Percentiles rank a stretch among this genome's conserved stretches.
These are phyloP conservation scores for Ophion costatus DNA, from an alignment of 2,888 invertebrate species.

Conservation along the genomic window DNA sequence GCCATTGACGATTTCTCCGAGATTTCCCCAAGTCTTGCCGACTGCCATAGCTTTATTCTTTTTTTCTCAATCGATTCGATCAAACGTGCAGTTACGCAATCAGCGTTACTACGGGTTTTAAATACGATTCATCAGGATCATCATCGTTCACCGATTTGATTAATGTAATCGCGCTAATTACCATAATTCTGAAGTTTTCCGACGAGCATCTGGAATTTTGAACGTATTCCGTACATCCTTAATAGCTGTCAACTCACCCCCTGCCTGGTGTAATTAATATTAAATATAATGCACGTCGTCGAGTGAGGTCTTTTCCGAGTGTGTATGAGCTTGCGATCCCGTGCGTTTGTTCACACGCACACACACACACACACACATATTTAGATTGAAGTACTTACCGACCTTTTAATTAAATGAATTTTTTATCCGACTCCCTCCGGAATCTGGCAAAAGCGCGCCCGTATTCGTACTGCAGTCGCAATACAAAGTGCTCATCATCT, in stretches of 20 bases:
- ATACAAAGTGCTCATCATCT: constrained; percentile 43
- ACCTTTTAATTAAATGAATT: constrained; percentile 64
- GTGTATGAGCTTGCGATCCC: background rate
- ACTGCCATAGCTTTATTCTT: background rate
- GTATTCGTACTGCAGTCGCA: constrained; percentile 32
- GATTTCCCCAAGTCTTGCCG: no score
- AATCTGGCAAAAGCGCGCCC: constrained; percentile 41
- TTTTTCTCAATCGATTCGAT: background rate
- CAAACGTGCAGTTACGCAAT: background rate
- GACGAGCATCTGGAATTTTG: background rate
- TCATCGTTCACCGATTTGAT: background rate
- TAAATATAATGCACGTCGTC: constrained; percentile 24
- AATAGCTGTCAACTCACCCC: constrained; percentile 28
- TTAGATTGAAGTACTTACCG: constrained; percentile 47
- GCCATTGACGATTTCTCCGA: no score
- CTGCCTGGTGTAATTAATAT: constrained; percentile 12
- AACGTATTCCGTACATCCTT: constrained; percentile 9
- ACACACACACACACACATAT: background rate
- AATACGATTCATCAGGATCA: no score
- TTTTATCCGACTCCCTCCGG: constrained; percentile 42
- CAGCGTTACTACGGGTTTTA: no score
- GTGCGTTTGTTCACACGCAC: background rate
- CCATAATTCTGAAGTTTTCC: background rate
- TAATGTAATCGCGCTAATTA: background rate
- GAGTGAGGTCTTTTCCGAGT: background rate